Evolutionary conservation across 2,797 vertebrate genomes (phyloP), one percentile per base, ranked within the genome.

Genomic region (Eulemur rubriventer): DNA sequence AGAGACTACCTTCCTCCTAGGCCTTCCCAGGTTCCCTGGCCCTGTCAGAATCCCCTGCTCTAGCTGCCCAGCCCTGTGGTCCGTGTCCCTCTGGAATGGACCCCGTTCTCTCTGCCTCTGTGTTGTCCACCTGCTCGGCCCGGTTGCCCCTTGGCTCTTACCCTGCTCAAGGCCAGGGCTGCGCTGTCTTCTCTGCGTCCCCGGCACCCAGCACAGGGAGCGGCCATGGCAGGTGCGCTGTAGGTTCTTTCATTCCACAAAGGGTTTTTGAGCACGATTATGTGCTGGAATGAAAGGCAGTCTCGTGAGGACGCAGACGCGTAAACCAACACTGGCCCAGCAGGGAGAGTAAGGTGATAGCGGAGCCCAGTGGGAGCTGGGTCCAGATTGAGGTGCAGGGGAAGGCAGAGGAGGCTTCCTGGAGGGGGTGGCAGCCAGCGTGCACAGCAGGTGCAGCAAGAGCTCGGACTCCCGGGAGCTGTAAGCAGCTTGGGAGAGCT

Each of bases 211-310:
- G 14, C 4, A 0, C 14, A 2, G 72, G 41, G 5, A 20, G 52
- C 0, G 0, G 55, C 18, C 16, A 0, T 4, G 0, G 1, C 1
- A 55, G 80, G 43, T 10, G 16, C 7, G 0, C 38, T 1, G 24
- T 24, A 0, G 4, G 28, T 69, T 8, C 20, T 1, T 12, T 30
- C 17, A 2, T 2, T 63, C 50, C 5, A 1, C 76, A 59, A 22
- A 0, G 20, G 1, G 33, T 63, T 7, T 17, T 22, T 24, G 8
- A 13, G 22, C 17, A 4, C 0, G 1, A 1, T n/a, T 2, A 1
- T 8, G 7, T 18, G 46, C 67, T 30, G 26, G 26, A 9, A 33
- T 1, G 73, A 72, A 72, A 57, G 13, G 7, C 24, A 18, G 18
- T 18, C 80, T 46, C n/a, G 4, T 9, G 3, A 41, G 59, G 46